Evolutionary conservation across 2,113 vertebrate species (phyloP).

Genomic region (Myiozetetes cayanensis): DNA sequence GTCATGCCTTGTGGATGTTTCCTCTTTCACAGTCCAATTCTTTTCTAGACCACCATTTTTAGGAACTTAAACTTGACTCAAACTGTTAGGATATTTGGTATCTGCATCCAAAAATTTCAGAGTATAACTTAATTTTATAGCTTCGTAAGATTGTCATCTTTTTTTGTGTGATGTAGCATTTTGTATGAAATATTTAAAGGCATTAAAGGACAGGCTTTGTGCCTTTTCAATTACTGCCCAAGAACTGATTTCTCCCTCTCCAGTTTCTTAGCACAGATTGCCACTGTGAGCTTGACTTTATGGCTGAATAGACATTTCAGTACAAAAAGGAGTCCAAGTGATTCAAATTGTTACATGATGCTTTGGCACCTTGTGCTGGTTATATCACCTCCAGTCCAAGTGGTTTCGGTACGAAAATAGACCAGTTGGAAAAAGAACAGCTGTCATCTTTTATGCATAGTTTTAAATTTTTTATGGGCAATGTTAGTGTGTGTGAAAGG

Average conservation of each 20-base stretch:
- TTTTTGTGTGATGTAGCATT: not conserved
- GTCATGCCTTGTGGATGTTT: not conserved
- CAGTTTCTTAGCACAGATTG: constrained; percentile 6
- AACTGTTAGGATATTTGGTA: not conserved
- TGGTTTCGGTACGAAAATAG: constrained; percentile 34
- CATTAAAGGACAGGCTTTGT: not conserved
- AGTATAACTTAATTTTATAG: not conserved
- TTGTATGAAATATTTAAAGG: not conserved
- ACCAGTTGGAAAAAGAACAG: constrained; percentile 11
- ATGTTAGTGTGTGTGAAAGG: not conserved
- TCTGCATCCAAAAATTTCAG: not conserved
- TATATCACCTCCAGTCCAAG: constrained; percentile 39
- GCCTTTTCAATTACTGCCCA: not conserved
- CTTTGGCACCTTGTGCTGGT: constrained; percentile 36
- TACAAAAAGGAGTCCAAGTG: constrained; percentile 20
- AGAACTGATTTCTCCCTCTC: not conserved
- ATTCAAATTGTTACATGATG: not conserved
- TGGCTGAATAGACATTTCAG: constrained; percentile 18
- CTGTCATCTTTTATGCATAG: constrained; percentile 28
- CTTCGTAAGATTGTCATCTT: not conserved
- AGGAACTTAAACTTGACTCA: not conserved
- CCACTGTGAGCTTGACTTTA: not conserved
- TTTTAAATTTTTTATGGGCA: not conserved
- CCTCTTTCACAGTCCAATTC: not conserved
- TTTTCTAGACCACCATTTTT: not conserved